A percentile compares a stretch with the other conserved stretches of the same genome.
These are phyloP conservation scores for Heliconius sara DNA, from an alignment of 2,888 invertebrate species.

Conservation along the genomic window DNA sequence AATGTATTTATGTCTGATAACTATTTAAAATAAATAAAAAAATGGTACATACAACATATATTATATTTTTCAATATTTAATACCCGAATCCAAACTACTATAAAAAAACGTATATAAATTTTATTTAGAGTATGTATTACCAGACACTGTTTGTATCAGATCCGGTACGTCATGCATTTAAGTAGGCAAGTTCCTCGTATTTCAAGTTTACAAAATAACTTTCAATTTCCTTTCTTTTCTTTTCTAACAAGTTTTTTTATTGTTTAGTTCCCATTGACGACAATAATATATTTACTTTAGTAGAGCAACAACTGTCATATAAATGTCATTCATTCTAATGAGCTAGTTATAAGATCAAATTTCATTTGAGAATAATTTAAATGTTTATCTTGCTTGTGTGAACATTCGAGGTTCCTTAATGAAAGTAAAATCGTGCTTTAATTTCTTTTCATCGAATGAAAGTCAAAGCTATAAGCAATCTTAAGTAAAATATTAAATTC, in stretches of 20 bases:
- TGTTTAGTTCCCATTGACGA: conserved; percentile 4
- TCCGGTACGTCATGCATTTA: not conserved
- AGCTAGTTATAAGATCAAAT: too few species aligned
- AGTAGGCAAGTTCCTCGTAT: conserved; percentile 4
- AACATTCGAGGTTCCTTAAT: too few species aligned
- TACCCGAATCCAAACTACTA: not conserved
- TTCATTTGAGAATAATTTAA: too few species aligned
- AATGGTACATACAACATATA: too few species aligned
- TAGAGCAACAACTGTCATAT: not conserved
- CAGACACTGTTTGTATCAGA: not conserved
- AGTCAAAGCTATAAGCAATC: too few species aligned
- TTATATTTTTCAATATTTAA: not conserved
- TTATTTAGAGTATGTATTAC: not conserved
- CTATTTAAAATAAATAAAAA: too few species aligned
- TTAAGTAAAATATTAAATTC: too few species aligned
- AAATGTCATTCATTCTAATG: not conserved
- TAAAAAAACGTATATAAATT: not conserved
- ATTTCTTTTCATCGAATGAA: too few species aligned
- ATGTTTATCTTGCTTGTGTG: too few species aligned
- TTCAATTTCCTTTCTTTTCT: conserved; percentile 23
- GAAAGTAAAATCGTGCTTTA: too few species aligned
- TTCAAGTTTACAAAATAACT: conserved; percentile 17
- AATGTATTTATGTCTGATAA: too few species aligned
- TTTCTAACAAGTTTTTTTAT: conserved; percentile 3
- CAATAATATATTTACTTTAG: not conserved